Percentiles rank a stretch among this genome's conserved stretches.
phyloP scores from a whole-genome alignment of 2,888 invertebrate species.

The Colletes collaris region DNA sequence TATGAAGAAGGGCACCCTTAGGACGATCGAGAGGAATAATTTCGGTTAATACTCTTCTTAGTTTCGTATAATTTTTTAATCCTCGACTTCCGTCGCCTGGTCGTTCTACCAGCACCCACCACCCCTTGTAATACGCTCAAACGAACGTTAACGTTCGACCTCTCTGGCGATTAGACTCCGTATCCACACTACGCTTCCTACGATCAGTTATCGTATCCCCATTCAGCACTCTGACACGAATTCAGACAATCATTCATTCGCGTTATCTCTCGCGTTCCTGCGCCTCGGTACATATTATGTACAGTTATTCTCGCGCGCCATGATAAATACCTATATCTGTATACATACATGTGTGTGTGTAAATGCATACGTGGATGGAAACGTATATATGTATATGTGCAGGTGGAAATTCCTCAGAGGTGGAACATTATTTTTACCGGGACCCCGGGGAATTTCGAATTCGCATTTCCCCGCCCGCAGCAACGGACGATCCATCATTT shows the following conservation, averaged over 20 bases:
- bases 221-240: constrained; percentile 57
- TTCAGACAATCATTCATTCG: constrained; percentile 67
- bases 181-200: constrained; percentile 41
- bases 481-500: constrained; percentile 69
- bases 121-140: constrained; percentile 15
- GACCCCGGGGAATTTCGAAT: constrained; percentile 66
- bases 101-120: neutral
- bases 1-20: too few species aligned
- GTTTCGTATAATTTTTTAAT: neutral
- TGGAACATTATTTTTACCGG: constrained; percentile 62
- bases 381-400: neutral
- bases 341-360: neutral
- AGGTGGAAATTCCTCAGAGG: constrained; percentile 58
- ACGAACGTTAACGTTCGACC: neutral
- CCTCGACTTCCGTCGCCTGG: neutral
- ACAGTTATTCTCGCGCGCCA: constrained; percentile 61
- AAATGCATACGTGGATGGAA: neutral
- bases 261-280: constrained; percentile 63
- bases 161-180: constrained; percentile 47
- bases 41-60: too few species aligned
- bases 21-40: too few species aligned
- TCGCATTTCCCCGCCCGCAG: constrained; percentile 66
- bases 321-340: constrained; percentile 47
- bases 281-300: constrained; percentile 62
- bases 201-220: constrained; percentile 58